phyloP scores from a whole-genome alignment of 2,888 invertebrate species.

The Thereva unica region DNA sequence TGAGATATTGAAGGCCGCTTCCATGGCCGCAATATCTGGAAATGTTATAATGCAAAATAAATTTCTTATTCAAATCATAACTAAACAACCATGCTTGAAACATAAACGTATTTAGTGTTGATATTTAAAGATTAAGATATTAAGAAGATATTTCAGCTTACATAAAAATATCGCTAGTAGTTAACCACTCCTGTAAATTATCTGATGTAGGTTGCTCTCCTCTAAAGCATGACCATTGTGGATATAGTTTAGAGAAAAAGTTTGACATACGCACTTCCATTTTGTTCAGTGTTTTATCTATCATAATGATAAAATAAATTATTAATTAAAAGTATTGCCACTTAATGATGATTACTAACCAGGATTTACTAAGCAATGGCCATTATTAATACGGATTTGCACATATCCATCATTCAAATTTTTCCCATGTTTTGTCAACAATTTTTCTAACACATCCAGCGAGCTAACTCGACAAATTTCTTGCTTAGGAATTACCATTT shows the following conservation, averaged over 20 bases:
- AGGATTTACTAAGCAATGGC: constrained; percentile 54
- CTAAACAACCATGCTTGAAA: background rate
- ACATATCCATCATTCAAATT: constrained; percentile 52
- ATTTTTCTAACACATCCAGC: constrained; percentile 51
- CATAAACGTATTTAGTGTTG: background rate
- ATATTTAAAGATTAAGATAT: constrained; percentile 8
- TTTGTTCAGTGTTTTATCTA: constrained; percentile 55
- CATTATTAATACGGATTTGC: constrained; percentile 47
- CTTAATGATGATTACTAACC: constrained; percentile 42
- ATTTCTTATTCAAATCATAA: constrained; percentile 18
- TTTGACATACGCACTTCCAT: constrained; percentile 59
- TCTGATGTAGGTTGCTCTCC: constrained; percentile 61
- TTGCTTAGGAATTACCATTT: constrained; percentile 53
- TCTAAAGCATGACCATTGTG: constrained; percentile 58
- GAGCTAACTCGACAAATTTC: constrained; percentile 55
- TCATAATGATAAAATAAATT: background rate
- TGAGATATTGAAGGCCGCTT: constrained; percentile 65
- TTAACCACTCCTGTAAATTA: constrained; percentile 61
- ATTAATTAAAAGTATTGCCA: constrained; percentile 14
- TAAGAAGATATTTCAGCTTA: constrained; percentile 53
- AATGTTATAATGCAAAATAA: constrained; percentile 2
- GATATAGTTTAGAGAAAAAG: constrained; percentile 61
- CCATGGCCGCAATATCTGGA: constrained; percentile 73
- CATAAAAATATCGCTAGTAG: constrained; percentile 64
- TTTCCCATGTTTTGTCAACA: constrained; percentile 49